phyloP scores from a whole-genome alignment of 2,113 vertebrate species.

The Ia io region DNA sequence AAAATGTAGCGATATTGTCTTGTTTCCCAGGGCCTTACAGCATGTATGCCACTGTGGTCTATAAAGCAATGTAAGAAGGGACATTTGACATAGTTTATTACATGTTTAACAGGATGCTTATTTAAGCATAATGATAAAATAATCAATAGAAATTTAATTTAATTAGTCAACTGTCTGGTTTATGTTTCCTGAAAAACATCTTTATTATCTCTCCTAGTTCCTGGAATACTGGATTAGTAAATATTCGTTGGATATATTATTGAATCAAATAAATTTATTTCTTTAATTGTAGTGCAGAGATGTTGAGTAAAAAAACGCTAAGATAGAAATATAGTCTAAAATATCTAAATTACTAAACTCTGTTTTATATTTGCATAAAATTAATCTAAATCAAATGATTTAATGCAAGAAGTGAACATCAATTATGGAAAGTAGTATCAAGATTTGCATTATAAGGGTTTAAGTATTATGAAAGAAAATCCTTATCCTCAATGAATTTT shows the following conservation, averaged over 20 bases:
- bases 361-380: not conserved
- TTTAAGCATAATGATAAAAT: not conserved
- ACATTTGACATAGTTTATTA: not conserved
- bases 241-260: not conserved
- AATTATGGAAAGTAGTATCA: not conserved
- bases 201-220: not conserved
- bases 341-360: not conserved
- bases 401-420: not conserved
- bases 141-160: not conserved
- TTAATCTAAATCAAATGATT: not conserved
- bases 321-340: not conserved
- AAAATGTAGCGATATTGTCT: not conserved
- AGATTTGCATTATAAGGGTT: not conserved
- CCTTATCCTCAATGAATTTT: not conserved
- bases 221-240: not conserved
- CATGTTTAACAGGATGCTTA: not conserved
- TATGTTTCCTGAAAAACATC: not conserved
- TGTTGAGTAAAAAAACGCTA: not conserved
- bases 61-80: not conserved
- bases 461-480: not conserved
- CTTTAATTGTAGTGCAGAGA: not conserved
- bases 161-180: not conserved
- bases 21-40: too few species aligned
- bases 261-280: not conserved
- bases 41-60: not conserved